Evolutionary conservation across 2,113 vertebrate species (phyloP), one percentile per base, ranked within the genome.

Genomic region (Clarias magur): DNA sequence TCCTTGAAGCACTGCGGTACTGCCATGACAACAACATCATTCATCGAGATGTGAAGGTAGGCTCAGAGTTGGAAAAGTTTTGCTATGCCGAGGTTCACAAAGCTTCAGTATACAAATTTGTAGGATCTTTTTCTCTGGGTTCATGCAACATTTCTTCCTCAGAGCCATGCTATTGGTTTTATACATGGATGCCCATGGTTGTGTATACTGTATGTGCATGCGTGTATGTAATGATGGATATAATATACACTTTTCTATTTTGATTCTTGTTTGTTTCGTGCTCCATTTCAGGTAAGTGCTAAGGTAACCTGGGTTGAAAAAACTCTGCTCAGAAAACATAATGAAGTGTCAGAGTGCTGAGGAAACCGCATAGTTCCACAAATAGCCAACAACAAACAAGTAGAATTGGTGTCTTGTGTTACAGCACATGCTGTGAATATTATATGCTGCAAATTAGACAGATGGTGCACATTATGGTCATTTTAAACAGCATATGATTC

Each of bases 1-100:
- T 99, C 93, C 91, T 99, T 42, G 98, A 99, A 95, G 98, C 98
- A 34, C 96, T 99, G 54, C 97, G 98, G 80, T 99, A 99, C 93
- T 99, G 98, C 95, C 98, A 99, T 90, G 98, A 99, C 94, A 99
- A 99, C 94, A 99, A 99, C 91, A 96, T 99, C 94, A 99, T 99
- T 94, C 98, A 99, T 93, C 95, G 98, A 89, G 98, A 99, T 91
- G 98, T 99, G 91, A 99, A 99, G 97, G 98, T 99, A 97, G 94
- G 85, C n/a, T 72, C 38, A 25, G 48, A 57, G 95, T 75, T 72
- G 80, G 48, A 27, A 65, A 80, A 21, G 21, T 70, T 56, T 4
- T 34, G 1, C 54, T 21, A 3, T 19, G 54, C n/a, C 54, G 10
- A 59, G 78, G n/a, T 57, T 59, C 27, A 30, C 27, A 76, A 54